A percentile compares a stretch with the other conserved stretches of the same genome.
Conservation (phyloP, 2,797 vertebrate species). For the Acridotheres tristis region DNA sequence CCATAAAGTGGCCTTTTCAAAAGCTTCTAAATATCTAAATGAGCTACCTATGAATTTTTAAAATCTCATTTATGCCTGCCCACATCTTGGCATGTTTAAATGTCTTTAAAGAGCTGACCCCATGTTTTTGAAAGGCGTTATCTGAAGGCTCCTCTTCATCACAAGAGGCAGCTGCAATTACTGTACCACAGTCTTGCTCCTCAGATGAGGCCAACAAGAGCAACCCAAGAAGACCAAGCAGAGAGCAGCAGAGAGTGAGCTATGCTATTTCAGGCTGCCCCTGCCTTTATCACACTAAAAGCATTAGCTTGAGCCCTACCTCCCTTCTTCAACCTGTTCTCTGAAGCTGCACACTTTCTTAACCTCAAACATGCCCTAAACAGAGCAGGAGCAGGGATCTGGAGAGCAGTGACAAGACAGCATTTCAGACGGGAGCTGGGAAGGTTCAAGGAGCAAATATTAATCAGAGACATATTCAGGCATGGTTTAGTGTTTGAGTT, state of each 20-base stretch:
- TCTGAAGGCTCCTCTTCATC: neutral
- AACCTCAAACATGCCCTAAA: neutral
- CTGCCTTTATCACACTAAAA: neutral
- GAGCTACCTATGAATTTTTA: constrained; percentile 47
- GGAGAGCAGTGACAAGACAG: neutral
- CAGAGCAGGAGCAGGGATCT: neutral
- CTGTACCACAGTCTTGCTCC: neutral
- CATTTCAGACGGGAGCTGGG: neutral
- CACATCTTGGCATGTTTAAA: neutral
- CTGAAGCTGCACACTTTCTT: neutral
- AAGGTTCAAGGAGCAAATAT: neutral
- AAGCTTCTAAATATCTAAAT: constrained; percentile 40
- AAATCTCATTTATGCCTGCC: constrained; percentile 12
- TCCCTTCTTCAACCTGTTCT: neutral
- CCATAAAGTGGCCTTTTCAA: neutral
- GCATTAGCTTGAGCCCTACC: neutral
- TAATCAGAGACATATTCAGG: neutral
- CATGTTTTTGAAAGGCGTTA: neutral
- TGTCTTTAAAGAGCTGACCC: constrained; percentile 29
- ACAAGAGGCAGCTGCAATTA: neutral
- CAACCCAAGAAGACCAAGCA: neutral
- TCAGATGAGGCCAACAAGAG: neutral
- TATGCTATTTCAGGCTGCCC: neutral
- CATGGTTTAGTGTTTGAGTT: neutral
- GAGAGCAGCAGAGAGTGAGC: neutral